phyloP scores from a whole-genome alignment of 2,113 vertebrate species.

The Todiramphus chloris region DNA sequence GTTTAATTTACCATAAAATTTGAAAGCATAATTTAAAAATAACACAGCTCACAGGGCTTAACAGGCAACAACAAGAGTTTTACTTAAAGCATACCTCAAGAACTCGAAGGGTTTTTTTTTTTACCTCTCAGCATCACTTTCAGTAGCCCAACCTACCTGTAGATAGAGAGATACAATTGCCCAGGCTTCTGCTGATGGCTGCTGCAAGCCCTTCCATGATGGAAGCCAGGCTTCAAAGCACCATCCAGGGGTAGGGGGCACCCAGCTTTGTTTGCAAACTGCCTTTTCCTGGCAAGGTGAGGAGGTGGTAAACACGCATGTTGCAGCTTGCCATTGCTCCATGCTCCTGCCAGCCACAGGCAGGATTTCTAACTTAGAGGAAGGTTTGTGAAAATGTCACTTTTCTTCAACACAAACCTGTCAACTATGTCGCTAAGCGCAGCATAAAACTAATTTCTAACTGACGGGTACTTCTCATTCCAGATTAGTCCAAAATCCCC shows the following conservation, averaged over 20 bases:
- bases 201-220: accelerated
- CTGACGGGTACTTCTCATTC: background rate
- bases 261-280: accelerated
- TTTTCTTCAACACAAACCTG: background rate
- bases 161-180: background rate
- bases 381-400: background rate
- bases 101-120: background rate
- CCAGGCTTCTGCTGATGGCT: accelerated
- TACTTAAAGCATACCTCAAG: background rate
- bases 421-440: background rate
- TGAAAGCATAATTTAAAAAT: background rate
- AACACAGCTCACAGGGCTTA: background rate
- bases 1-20: background rate
- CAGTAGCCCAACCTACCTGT: background rate
- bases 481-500: too few relatives aligned
- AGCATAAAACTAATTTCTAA: background rate
- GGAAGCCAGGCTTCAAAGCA: background rate
- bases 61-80: background rate
- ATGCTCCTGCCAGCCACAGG: background rate
- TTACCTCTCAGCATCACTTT: background rate
- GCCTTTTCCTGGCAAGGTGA: background rate
- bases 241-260: too few relatives aligned
- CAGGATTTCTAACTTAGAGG: background rate
- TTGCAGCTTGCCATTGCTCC: accelerated
- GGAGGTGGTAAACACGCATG: accelerated